A percentile compares a stretch with the other conserved stretches of the same genome.
These are phyloP conservation scores for Andrena trimmerana DNA, from an alignment of 2,888 invertebrate species.

Conservation along the genomic window DNA sequence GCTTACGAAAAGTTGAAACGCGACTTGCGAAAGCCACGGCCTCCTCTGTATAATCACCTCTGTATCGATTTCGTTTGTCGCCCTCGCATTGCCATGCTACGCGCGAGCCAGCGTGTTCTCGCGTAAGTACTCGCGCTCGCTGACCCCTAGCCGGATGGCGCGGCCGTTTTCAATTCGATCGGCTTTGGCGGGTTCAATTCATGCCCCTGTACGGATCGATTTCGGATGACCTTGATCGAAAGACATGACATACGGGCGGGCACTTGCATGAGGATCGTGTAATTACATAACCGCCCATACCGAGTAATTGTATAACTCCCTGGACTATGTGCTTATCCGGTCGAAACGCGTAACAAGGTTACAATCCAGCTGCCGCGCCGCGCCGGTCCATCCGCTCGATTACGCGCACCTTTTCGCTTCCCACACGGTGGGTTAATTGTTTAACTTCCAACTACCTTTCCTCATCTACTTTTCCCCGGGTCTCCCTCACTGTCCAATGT, in stretches of 20 bases:
- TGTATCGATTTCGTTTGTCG: constrained; percentile 48
- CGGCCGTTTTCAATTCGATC: constrained; percentile 16
- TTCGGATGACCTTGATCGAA: constrained; percentile 54
- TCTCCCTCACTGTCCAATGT: neutral
- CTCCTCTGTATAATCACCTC: constrained; percentile 25
- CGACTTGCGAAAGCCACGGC: constrained; percentile 54
- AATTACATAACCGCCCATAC: constrained; percentile 60
- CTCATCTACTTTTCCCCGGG: neutral
- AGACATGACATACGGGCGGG: constrained; percentile 24
- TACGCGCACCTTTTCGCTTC: constrained; percentile 36
- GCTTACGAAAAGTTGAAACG: constrained; percentile 43
- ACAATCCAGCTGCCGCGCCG: constrained; percentile 8
- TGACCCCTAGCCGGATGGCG: neutral
- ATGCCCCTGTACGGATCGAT: constrained; percentile 40
- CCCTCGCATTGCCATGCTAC: constrained; percentile 52
- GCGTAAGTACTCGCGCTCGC: neutral
- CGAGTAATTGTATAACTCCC: constrained; percentile 57
- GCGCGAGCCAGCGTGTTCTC: constrained; percentile 32
- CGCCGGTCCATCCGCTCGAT: constrained; percentile 40
- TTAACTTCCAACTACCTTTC: neutral
- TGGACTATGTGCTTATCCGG: constrained; percentile 46
- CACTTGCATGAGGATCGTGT: constrained; percentile 28
- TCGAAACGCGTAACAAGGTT: constrained; percentile 64
- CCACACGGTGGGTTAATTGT: constrained; percentile 23
- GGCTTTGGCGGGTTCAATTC: neutral